phyloP scores from a whole-genome alignment of 2,888 invertebrate species.

The Chromoteleia sp. region DNA sequence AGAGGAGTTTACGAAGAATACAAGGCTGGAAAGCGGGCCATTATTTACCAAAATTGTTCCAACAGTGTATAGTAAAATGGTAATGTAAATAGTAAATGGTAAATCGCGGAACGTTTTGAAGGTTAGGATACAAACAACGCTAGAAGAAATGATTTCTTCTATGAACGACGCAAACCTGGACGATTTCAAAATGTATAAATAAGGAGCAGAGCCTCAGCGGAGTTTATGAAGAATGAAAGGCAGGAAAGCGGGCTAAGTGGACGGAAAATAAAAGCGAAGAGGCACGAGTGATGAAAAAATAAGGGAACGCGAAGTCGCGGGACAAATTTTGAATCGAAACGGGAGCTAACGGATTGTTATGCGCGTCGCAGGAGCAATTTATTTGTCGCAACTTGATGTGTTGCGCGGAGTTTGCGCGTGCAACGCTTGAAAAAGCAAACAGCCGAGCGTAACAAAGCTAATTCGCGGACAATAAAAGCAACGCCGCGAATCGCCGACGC shows the following conservation, averaged over 20 bases:
- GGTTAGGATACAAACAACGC: too few relatives aligned
- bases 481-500: background rate
- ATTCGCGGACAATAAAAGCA: background rate
- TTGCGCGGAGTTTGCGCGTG: background rate
- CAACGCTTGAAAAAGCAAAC: background rate
- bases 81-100: too few relatives aligned
- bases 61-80: too few relatives aligned
- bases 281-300: conserved; percentile 16
- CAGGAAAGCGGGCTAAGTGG: conserved; percentile 21
- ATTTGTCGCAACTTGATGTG: conserved; percentile 2
- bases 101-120: too few relatives aligned
- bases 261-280: conserved; percentile 10
- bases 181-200: too few relatives aligned
- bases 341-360: too few relatives aligned
- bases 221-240: conserved; percentile 36
- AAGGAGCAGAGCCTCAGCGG: too few relatives aligned
- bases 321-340: conserved; percentile 14
- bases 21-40: too few relatives aligned
- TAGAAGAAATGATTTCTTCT: too few relatives aligned
- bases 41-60: too few relatives aligned
- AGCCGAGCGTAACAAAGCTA: background rate
- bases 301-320: conserved; percentile 1
- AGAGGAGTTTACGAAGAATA: too few relatives aligned
- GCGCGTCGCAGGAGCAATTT: background rate
- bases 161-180: too few relatives aligned